A percentile compares a stretch with the other conserved stretches of the same genome.
Evolutionary conservation across 2,797 vertebrate genomes (phyloP).

Genomic region (Oryzias sinensis): DNA sequence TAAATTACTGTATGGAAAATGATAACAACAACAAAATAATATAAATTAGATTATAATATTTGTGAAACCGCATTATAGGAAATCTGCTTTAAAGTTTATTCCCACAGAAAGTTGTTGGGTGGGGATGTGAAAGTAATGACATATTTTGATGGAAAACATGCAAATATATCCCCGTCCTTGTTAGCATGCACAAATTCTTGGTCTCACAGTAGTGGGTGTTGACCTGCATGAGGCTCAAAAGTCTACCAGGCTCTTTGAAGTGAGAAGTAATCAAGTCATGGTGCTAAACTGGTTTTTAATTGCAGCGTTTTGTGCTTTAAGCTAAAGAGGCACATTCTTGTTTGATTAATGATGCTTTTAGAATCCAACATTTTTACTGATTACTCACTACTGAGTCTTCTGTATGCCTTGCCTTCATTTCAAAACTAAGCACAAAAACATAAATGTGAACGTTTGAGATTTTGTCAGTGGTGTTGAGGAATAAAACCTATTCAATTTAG

Average conservation of each 20-base stretch:
- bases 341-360: neutral
- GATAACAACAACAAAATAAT: too few relatives aligned
- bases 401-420: neutral
- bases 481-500: neutral
- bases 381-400: neutral
- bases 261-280: too few relatives aligned
- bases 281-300: too few relatives aligned
- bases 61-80: too few relatives aligned
- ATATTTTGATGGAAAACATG: neutral
- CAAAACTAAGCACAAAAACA: neutral
- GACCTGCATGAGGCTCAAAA: too few relatives aligned
- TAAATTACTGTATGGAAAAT: neutral
- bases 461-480: neutral
- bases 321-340: too few relatives aligned
- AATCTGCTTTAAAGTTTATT: conserved; percentile 1
- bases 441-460: neutral
- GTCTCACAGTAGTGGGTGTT: too few relatives aligned
- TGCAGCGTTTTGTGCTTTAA: too few relatives aligned
- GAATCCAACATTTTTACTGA: neutral
- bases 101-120: conserved; percentile 29
- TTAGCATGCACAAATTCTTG: neutral
- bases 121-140: conserved; percentile 2
- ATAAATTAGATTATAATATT: too few relatives aligned
- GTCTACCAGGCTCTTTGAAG: too few relatives aligned
- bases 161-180: neutral